Evolutionary conservation across 64 coral and sea anemone species (phyloP), one percentile per base, ranked within the genome.

Genomic region (Catalaphyllia jardinei): DNA sequence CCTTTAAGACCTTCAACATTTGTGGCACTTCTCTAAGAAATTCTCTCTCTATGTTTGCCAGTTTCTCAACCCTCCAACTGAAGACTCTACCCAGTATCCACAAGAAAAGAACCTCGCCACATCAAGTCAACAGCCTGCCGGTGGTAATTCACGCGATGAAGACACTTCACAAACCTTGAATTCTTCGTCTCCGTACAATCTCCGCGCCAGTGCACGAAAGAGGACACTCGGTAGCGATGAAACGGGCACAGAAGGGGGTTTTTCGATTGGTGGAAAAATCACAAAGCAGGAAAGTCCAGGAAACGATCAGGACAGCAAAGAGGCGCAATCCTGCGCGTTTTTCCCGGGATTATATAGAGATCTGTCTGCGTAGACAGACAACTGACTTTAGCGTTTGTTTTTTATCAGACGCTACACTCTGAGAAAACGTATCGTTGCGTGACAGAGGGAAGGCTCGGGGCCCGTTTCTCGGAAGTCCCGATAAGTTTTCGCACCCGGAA

Each of bases 151-250:
- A 50, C 74, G 16, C 35, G 74, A 2, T n/a, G 33, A 69, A 51
- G 35, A 71, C 12, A 28, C 18, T 24, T 13, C 11, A 51, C 81
- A 16, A 35, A 9, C 35, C 11, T 24, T 11, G 0, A 22, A 10
- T 42, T 85, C 62, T 64, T 85, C 62, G 33, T 85, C 81, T 49
- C 22, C 62, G 5, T 85, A 85, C 81, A 85, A 85, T 85, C 63
- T 85, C 30, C 42, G 81, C 27, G 22, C 63, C 12, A 85, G 81
- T 67, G n/a, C 81, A 3, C 81, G 62, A 33, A 85, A 85, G 51
- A 67, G 81, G 27, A 51, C 31, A 17, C 63, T 85, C 22, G 16
- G 63, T 42, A 51, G 22, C 19, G 62, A 39, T 67, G 77, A 59
- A 29, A 15, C 77, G 27, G 59, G 79, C 11, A 69, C 65, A 69